These are phyloP conservation scores for Lasiurus borealis DNA, from an alignment of 2,113 vertebrate species.

Conservation along the genomic window DNA sequence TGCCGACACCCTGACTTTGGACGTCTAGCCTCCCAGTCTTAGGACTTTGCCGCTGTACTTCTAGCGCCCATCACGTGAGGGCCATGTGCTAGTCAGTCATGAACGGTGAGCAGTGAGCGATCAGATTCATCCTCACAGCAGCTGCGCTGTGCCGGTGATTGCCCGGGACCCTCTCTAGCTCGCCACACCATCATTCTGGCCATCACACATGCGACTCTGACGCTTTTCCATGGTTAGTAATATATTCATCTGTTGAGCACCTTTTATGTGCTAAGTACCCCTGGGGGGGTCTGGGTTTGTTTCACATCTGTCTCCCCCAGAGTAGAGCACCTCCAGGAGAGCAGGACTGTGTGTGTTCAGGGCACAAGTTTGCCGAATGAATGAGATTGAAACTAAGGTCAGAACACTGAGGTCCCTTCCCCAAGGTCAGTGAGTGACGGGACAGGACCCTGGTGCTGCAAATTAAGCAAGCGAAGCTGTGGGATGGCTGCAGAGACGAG, in stretches of 20 bases:
- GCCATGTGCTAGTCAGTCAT: rapidly evolving
- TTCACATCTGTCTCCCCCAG: neutral
- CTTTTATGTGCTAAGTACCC: neutral
- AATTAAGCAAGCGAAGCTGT: neutral
- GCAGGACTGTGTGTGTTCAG: neutral
- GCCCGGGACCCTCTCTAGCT: neutral
- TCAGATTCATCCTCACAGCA: neutral
- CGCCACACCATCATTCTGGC: neutral
- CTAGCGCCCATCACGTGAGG: too few species aligned
- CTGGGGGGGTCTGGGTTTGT: neutral
- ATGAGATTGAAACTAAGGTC: neutral
- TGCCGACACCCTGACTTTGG: neutral
- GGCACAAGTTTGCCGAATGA: neutral
- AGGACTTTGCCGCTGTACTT: neutral
- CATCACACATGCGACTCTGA: rapidly evolving
- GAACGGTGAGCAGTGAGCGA: too few species aligned
- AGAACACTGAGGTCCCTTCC: too few species aligned
- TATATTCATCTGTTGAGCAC: neutral
- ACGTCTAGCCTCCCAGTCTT: neutral
- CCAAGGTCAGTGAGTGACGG: neutral
- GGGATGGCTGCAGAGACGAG: neutral
- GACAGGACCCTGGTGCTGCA: neutral
- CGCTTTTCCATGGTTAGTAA: neutral
- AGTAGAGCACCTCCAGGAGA: neutral
- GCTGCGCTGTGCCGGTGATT: rapidly evolving